Conservation (phyloP, 1,140 invertebrate genomes). For the Aphelenchoides besseyi region DNA sequence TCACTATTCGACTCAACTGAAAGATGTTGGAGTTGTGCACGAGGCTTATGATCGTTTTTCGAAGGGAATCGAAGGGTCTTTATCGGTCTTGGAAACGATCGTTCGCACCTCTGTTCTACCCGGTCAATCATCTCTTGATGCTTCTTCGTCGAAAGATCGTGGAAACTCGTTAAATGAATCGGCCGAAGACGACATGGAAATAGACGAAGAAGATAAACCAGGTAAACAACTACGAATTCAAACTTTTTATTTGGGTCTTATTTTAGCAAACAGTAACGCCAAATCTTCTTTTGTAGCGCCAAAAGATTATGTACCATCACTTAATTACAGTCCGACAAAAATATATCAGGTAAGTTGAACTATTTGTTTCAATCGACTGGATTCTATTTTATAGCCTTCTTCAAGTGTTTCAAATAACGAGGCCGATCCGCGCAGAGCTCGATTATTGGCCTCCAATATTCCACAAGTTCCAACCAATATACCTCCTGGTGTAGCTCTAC, state of each 20-base stretch:
- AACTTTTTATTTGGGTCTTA: slow-evolving; percentile 4
- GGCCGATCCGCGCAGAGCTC: neutral
- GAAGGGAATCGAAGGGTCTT: slow-evolving; percentile 32
- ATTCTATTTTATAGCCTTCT: neutral
- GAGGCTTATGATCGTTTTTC: slow-evolving; percentile 50
- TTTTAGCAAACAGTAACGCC: slow-evolving; percentile 15
- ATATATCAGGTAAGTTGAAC: neutral
- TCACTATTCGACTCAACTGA: slow-evolving; percentile 33
- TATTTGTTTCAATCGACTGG: neutral
- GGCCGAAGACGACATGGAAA: slow-evolving; percentile 50
- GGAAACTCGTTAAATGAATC: slow-evolving; percentile 39
- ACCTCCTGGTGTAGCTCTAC: neutral
- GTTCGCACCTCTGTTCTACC: slow-evolving; percentile 31
- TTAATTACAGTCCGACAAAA: neutral
- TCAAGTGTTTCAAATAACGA: neutral
- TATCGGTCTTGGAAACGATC: slow-evolving; percentile 34
- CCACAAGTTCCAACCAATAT: neutral
- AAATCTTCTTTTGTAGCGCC: slow-evolving; percentile 30
- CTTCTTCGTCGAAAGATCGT: slow-evolving; percentile 43
- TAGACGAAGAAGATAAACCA: slow-evolving; percentile 53
- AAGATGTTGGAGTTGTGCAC: slow-evolving; percentile 51
- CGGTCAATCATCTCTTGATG: slow-evolving; percentile 43
- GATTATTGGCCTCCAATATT: neutral
- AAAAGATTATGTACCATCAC: slow-evolving; percentile 33
- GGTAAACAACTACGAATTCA: slow-evolving; percentile 8